Evolutionary conservation across 2,888 invertebrate species (phyloP), one percentile per base, ranked within the genome.

Genomic region (Catocala sponsa): DNA sequence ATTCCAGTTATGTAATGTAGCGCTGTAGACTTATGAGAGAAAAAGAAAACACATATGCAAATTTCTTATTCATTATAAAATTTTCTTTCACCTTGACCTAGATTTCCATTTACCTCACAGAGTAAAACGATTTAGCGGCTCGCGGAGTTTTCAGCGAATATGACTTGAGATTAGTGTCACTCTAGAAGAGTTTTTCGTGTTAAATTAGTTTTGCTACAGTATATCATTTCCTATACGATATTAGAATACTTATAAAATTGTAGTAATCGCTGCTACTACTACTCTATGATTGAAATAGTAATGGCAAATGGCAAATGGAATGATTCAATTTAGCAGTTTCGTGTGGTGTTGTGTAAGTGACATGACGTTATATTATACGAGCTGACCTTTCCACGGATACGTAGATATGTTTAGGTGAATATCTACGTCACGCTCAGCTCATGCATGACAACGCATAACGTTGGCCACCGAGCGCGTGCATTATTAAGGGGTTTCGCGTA

Each of bases 371-470:
- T 81, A 80, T 77, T 81, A 80, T 77, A 71, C 64, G 68, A 72
- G 78, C 77, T 85, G 86, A 88, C 90, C 89, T 89, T 88, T 88
- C 69, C 72, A 75, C 61, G 64, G 57, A 70, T 65, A 77, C 59
- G 65, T 69, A 70, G 51, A 74, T 71, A 74, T 65, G 74, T 63
- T 66, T 58, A 65, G 60, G 59, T 65, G 46, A 57, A 59, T 65
- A 70, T 65, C 64, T 67, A 65, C 69, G 64, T 74, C 72, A 76
- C 70, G 65, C 64, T 77, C 65, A 76, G 76, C 70, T 79, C 75
- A 82, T 84, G 86, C 87, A 89, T 87, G 88, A 84, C 86, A 83
- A 83, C 88, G 87, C 88, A 87, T 89, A 83, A 78, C 79, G 72
- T 64, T 68, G 65, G 76, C 72, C 77, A 73, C 74, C 78, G 64